These are phyloP conservation scores for Colinus virginianus DNA, from an alignment of 2,113 vertebrate genomes.

Conservation along the genomic window DNA sequence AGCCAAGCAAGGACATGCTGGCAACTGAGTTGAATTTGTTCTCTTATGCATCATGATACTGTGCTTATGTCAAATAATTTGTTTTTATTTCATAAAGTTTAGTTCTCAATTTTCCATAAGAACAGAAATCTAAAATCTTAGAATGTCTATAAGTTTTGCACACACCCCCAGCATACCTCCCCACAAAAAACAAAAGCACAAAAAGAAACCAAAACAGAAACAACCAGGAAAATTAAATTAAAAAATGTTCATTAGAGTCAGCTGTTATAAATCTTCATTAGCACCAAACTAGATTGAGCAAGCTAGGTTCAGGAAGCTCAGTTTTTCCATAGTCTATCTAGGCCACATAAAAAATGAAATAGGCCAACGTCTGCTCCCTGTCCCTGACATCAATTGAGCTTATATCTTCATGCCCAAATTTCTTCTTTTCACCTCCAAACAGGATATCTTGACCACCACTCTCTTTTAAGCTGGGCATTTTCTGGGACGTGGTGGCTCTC, in stretches of 20 bases:
- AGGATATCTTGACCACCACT: background rate
- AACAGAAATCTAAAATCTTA: background rate
- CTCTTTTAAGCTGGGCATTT: background rate
- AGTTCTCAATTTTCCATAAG: background rate
- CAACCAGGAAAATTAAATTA: background rate
- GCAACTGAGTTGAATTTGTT: background rate
- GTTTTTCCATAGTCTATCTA: background rate
- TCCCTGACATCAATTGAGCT: background rate
- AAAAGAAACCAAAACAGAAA: background rate
- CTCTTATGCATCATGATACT: background rate
- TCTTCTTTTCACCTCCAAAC: background rate
- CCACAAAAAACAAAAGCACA: background rate
- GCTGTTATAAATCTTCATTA: background rate
- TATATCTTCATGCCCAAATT: background rate
- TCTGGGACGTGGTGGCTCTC: too few species aligned
- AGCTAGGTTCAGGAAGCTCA: background rate
- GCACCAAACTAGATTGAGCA: background rate
- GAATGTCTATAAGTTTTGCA: background rate
- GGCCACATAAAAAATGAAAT: background rate
- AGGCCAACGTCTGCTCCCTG: background rate
- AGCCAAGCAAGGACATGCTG: background rate
- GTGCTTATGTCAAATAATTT: background rate
- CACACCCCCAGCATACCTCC: background rate
- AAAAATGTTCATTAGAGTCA: rapidly evolving
- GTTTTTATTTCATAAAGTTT: background rate